A percentile compares a stretch with the other conserved stretches of the same genome.
phyloP scores from a whole-genome alignment of 2,888 invertebrate genomes.

The Leucoptera coffeella region DNA sequence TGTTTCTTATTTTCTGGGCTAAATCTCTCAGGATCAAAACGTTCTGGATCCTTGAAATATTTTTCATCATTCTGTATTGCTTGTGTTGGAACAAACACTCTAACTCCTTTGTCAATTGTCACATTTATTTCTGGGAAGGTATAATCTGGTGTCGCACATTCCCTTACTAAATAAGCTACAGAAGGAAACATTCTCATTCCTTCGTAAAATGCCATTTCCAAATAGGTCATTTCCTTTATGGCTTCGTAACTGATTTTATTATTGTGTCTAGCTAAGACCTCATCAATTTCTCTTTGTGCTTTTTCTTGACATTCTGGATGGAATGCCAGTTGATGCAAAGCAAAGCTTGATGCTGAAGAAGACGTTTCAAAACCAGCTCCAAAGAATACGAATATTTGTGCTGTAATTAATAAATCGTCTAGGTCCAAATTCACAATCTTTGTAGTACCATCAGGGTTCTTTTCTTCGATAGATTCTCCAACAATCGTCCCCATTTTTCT shows the following conservation, averaged over 20 bases:
- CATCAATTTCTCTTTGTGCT: slow-evolving; percentile 32
- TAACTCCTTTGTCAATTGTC: slow-evolving; percentile 24
- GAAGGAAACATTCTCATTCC: slow-evolving; percentile 36
- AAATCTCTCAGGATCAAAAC: slow-evolving; percentile 31
- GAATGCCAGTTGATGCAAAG: slow-evolving; percentile 38
- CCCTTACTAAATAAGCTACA: slow-evolving; percentile 25
- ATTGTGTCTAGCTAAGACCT: slow-evolving; percentile 20
- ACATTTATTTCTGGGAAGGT: slow-evolving; percentile 28
- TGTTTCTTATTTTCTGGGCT: slow-evolving; percentile 13
- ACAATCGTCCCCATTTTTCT: slow-evolving; percentile 25
- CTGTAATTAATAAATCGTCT: slow-evolving; percentile 22
- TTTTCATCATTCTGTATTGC: slow-evolving; percentile 30
- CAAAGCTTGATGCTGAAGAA: slow-evolving; percentile 38
- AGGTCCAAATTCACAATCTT: slow-evolving; percentile 23
- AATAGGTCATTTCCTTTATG: slow-evolving; percentile 29
- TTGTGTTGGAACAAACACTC: slow-evolving; percentile 27
- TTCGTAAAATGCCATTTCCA: slow-evolving; percentile 33
- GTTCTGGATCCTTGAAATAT: slow-evolving; percentile 25
- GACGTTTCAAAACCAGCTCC: slow-evolving; percentile 50
- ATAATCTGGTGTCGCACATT: slow-evolving; percentile 25
- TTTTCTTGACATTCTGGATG: slow-evolving; percentile 34
- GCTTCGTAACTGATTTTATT: slow-evolving; percentile 30
- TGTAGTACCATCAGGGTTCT: slow-evolving; percentile 20
- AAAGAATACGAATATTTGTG: slow-evolving; percentile 39
- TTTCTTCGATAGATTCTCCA: slow-evolving; percentile 26